These are phyloP conservation scores for Nibea albiflora DNA, from an alignment of 2,113 vertebrate species.

Conservation along the genomic window DNA sequence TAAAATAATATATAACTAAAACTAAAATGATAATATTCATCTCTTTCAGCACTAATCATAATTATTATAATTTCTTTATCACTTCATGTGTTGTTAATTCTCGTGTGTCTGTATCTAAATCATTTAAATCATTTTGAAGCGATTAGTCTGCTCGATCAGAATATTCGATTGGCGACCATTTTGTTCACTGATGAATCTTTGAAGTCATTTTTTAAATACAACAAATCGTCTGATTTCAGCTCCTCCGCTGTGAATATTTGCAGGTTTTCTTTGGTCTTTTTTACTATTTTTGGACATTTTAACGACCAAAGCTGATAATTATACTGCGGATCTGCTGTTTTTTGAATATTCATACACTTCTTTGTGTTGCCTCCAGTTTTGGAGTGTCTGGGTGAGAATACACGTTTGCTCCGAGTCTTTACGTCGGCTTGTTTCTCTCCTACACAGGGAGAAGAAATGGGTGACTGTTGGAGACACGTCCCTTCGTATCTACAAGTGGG, in stretches of 20 bases:
- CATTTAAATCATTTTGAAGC: background rate
- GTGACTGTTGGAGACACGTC: slow-evolving; percentile 98
- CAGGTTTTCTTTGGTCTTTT: background rate
- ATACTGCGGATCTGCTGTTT: too few species aligned
- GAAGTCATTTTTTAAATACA: background rate
- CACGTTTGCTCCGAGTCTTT: background rate
- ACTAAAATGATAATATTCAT: too few species aligned
- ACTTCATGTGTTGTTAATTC: background rate
- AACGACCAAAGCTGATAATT: too few species aligned
- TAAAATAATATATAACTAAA: too few species aligned
- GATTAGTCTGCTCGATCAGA: background rate
- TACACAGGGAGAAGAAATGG: slow-evolving; percentile 97
- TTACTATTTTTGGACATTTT: too few species aligned
- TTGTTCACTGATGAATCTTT: background rate
- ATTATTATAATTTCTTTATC: background rate
- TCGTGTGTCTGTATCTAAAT: background rate
- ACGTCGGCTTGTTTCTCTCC: background rate
- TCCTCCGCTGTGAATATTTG: background rate
- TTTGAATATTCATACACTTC: too few species aligned
- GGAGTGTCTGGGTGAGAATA: background rate
- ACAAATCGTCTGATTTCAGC: background rate
- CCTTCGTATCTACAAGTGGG: slow-evolving; percentile 98
- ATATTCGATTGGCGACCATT: background rate
- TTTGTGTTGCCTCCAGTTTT: too few species aligned
- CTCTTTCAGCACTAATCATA: background rate